Base-by-base conservation (phyloP, 2,113 vertebrate genomes). In the Pungitius pungitius region DNA sequence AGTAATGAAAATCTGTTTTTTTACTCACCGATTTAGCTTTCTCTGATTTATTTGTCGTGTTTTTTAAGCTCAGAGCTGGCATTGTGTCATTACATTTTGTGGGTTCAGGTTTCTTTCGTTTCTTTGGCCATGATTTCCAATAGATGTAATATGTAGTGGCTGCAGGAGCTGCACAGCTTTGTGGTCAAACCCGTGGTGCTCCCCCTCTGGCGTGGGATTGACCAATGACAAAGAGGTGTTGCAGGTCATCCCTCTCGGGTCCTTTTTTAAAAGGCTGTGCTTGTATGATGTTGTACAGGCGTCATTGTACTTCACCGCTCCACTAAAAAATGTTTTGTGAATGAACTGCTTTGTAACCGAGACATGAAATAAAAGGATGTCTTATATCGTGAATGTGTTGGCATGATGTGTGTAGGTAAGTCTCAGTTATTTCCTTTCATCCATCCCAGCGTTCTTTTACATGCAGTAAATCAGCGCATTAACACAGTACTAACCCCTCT, bases 221-320 rank as follows among this genome's bases (percentile, higher is more conserved):
- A 81, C 73, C 58, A 67, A 80, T 76, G 73, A 89, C 58, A 86
- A 83, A 80, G 90, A 92, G 90, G 93, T 82, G 93, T 90, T 93
- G 93, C 93, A 80, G 93, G 94, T 90, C 93, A 92, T 91, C 91
- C 90, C 92, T 93, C 91, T 91, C 90, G 76, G 82, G 86, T 79
- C 85, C 74, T 75, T 77, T 54, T 76, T 76, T 78, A 51, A 75
- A 76, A 89, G 81, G 2, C 75, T 59, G 35, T 68, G 65, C 88
- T 85, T 89, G 30, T 85, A 66, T 85, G 52, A 71, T 72, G 47
- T 72, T 81, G 69, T 69, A 80, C 71, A 77, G 54, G 51, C 68
- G 30, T 54, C 51, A 26, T 13, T 54, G 51, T 54, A 54, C 51
- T 45, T 14, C 26, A 17, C 58, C 71, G 86, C 64, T 81, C 30